Conservation (phyloP, 2,113 vertebrate genomes). For the Zootoca vivipara region DNA sequence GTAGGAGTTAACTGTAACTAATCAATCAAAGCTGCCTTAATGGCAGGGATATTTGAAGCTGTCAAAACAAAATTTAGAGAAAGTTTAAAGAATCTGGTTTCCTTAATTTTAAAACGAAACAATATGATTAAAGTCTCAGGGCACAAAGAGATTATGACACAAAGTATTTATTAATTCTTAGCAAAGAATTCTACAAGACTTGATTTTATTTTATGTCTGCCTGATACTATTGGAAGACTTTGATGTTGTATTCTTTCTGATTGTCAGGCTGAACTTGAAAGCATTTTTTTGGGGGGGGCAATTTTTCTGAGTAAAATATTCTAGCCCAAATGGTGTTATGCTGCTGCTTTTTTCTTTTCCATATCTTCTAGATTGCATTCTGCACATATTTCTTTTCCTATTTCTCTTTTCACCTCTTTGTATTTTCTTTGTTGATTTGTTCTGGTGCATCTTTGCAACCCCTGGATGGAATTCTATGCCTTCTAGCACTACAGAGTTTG, state of each 20-base stretch:
- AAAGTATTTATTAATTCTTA: neutral
- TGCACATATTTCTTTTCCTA: neutral
- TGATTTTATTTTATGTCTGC: slow-evolving; percentile 18
- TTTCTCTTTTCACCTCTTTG: neutral
- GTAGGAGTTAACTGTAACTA: neutral
- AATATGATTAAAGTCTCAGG: neutral
- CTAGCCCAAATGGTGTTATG: neutral
- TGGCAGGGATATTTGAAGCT: slow-evolving; percentile 7
- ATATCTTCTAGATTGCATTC: neutral
- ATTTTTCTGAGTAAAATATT: neutral
- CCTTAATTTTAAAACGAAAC: neutral
- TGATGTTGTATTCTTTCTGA: slow-evolving; percentile 32
- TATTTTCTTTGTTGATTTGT: neutral
- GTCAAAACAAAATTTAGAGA: neutral
- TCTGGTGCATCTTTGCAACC: neutral
- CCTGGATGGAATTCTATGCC: neutral
- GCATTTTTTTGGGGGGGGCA: neutral
- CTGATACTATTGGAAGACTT: slow-evolving; percentile 17
- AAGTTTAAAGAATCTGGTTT: neutral
- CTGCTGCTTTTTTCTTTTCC: fast-evolving
- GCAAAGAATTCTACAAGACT: slow-evolving; percentile 5
- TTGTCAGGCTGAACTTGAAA: neutral
- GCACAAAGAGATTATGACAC: slow-evolving; percentile 2
- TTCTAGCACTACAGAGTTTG: neutral
- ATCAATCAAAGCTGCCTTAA: neutral